Evolutionary conservation across 1,140 invertebrate species (phyloP), one percentile per base, ranked within the genome.

Genomic region (Lasioglossum albipes): DNA sequence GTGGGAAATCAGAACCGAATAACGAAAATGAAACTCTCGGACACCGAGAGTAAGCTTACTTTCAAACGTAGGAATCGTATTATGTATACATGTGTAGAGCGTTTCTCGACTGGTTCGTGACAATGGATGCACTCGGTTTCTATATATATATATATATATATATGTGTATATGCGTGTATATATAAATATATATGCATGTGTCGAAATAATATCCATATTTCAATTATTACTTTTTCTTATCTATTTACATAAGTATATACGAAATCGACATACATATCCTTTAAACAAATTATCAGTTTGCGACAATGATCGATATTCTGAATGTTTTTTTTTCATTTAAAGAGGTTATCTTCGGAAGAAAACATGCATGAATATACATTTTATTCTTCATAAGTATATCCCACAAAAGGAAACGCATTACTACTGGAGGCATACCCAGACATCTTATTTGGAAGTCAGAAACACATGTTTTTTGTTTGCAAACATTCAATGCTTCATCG

Each of bases 401-500:
- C 16, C 16, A 49, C n/a, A n/a, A 73, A 59, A 79, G 31, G 31
- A 59, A 65, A 70, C 18, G 41, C 18, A 52, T 20, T 71, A 59
- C 31, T 27, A 18, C 18, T 13, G 52, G 16, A 7, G 18, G 22
- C 36, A 6, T 59, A 27, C 57, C 54, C n/a, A 13, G 70, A 67
- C 57, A 64, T 72, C 82, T 42, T 83, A 79, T 75, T 59, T 84
- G 59, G 42, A 79, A 80, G 59, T 66, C 27, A 20, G 72, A 65
- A n/a, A 45, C 9, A 31, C 18, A 49, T 13, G 13, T 49, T 12
- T 41, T 61, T 81, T 76, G 77, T 82, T 79, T 76, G 84, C 81
- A 87, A 89, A 85, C 86, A 74, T 85, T 84, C 85, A 91, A 91
- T 90, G 85, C 88, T 90, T 90, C 61, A 36, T 83, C 65, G 71